A percentile compares a stretch with the other conserved stretches of the same genome.
These are phyloP conservation scores for Brachionus plicatilis DNA, from an alignment of 1,140 invertebrate species.

Conservation along the genomic window DNA sequence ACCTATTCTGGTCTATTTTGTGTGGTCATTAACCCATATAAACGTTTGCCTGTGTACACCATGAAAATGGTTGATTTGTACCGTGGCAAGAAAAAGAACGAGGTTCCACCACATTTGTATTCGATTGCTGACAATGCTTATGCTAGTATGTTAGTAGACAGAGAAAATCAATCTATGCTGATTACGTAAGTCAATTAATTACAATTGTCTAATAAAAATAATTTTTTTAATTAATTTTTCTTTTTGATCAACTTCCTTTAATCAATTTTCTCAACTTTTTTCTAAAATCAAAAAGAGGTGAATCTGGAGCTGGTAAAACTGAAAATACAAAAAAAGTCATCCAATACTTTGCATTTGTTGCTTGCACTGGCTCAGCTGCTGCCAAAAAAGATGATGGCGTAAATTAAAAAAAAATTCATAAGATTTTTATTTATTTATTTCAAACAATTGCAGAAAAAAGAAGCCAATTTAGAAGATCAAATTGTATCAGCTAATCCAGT, in stretches of 20 bases:
- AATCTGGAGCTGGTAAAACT: conserved; percentile 65
- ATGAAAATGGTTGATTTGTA: conserved; percentile 89
- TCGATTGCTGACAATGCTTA: conserved; percentile 99
- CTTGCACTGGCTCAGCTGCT: conserved; percentile 56
- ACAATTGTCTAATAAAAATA: not conserved
- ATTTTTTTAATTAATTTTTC: too few species aligned
- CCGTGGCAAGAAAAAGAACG: conserved; percentile 96
- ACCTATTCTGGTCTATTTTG: conserved; percentile 99
- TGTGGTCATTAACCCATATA: conserved; percentile 99
- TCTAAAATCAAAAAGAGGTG: conserved; percentile 53
- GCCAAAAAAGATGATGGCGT: conserved; percentile 43
- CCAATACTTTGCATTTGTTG: conserved; percentile 63
- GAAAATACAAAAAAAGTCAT: conserved; percentile 68
- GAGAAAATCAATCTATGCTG: conserved; percentile 47
- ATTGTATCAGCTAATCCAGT: conserved; percentile 61
- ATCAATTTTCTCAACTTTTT: too few species aligned
- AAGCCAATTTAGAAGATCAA: conserved; percentile 61
- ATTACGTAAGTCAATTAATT: conserved; percentile 64
- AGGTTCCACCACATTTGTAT: conserved; percentile 99
- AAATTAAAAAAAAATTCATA: conserved; percentile 19
- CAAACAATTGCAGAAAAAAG: not conserved
- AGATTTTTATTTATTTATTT: too few species aligned
- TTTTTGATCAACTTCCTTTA: too few species aligned
- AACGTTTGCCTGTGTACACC: conserved; percentile 98
- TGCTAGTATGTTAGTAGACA: conserved; percentile 82